Evolutionary conservation across 2,113 vertebrate species (phyloP), one percentile per base, ranked within the genome.

Genomic region (Ptilonorhynchus violaceus): DNA sequence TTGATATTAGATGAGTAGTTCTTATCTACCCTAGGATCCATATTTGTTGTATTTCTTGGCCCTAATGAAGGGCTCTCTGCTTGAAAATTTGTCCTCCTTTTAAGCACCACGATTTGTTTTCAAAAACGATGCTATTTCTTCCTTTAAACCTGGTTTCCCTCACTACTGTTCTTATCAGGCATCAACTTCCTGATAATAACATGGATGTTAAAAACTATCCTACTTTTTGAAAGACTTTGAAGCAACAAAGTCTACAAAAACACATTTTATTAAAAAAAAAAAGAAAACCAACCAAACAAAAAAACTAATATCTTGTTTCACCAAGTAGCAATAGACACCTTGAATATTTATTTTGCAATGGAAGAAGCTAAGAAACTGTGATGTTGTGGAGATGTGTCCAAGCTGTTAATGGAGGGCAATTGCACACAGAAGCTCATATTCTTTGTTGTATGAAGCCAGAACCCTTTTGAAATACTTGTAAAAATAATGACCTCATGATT

Each of bases 401-500:
- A 73, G 23, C 50, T 96, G 23, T 58, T 89, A 67, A 80, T 42
- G 66, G 67, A 81, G 70, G 60, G 77, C 52, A 93, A 35, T 73
- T 60, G 69, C 68, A 88, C 58, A 7, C 3, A 11, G 42, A 59
- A 70, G 31, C 59, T 92, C 59, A 60, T 52, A 47, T 21, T 41
- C 39, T 60, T 85, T 91, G 44, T 73, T 44, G 59, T 87, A 59
- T 90, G 74, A 96, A 97, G 94, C 47, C 56, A 85, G 76, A 92
- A 78, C 78, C 62, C 24, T 31, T 68, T 56, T 69, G 55, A 94
- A 94, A 89, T 53, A 16, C 17, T 85, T 13, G 85, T 63, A 80
- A 86, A 92, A 91, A 82, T 95, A 96, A 63, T 37, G 67, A 92
- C 68, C 77, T 92, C 73, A 52, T 89, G 93, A 76, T 92, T 89